Evolutionary conservation across 1,140 invertebrate genomes (phyloP), one percentile per base, ranked within the genome.

Genomic region (Leptoteleia sp.): DNA sequence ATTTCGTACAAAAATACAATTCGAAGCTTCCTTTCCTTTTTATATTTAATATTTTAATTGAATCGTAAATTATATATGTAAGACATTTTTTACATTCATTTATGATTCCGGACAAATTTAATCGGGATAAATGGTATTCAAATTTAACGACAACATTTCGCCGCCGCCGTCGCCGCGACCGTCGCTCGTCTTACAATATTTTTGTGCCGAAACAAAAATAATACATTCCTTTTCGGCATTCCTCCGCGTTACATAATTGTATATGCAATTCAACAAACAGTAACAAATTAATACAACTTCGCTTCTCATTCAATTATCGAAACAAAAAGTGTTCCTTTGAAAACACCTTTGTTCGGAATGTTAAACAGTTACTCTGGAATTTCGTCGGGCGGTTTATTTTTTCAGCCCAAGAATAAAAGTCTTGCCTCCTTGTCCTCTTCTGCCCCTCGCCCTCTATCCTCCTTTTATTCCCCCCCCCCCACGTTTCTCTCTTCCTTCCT

Each of bases 21-120:
- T 71, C 67, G 22, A 45, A 52, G 57, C 16, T 59, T 31, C 19
- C n/a, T 19, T 33, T 19, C 19, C 19, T 50, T 61, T 71, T 54
- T 65, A 72, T 62, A 61, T 78, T 78, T 71, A 71, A 77, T 77
- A 77, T 71, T 77, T 71, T 59, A 71, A 71, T 61, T 65, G 50
- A 77, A 77, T 71, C 75, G 45, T 77, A 77, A 71, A 71, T 77
- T 77, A 71, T 61, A 64, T 11, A 13, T 33, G 43, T 35, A 33
- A 54, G 55, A 67, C 45, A 48, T 45, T 67, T 61, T 67, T 67
- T 38, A 50, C 16, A 31, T 27, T 43, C 61, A 29, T 59, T 40
- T 47, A 62, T 62, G 35, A 54, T 22, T 42, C 16, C 33, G 27
- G 35, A 57, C 59, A 33, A 50, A 65, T 27, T 57, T 43, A 17